Evolutionary conservation across 2,113 vertebrate species (phyloP).

Genomic region (Bubo scandiacus): DNA sequence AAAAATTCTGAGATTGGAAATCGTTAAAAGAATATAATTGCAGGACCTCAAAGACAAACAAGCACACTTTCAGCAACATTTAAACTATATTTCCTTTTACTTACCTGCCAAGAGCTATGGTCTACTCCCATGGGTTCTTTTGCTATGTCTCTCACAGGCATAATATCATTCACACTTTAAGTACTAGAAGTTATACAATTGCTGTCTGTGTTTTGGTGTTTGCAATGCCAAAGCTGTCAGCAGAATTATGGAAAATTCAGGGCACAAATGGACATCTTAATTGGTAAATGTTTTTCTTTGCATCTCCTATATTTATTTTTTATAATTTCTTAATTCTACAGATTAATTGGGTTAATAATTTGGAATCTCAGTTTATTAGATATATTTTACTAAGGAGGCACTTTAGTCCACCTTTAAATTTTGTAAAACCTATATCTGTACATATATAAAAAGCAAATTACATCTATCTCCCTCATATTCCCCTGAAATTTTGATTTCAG

Average conservation of each 20-base stretch:
- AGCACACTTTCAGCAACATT: background rate
- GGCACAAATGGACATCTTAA: background rate
- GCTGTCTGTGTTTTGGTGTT: background rate
- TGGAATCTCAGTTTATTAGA: slow-evolving; percentile 48
- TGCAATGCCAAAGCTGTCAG: background rate
- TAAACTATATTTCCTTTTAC: background rate
- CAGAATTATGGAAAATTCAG: background rate
- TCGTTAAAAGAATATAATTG: background rate
- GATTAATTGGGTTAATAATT: slow-evolving; percentile 7
- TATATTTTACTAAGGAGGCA: slow-evolving; percentile 16
- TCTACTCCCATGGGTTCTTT: background rate
- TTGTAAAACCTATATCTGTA: background rate
- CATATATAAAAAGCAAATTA: background rate
- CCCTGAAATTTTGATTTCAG: slow-evolving; percentile 13
- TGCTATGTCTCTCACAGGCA: background rate
- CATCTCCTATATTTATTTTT: background rate
- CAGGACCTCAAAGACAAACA: background rate
- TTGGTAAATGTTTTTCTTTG: background rate
- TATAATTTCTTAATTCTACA: background rate
- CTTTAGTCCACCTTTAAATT: slow-evolving; percentile 51
- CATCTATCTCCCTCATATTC: slow-evolving; percentile 24
- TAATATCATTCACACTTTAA: background rate
- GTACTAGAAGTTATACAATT: background rate
- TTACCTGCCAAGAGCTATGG: background rate
- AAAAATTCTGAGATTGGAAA: background rate